Conservation (phyloP, 30 jellyfish, hydroid and myxozoan species). For the Hydractinia symbiolongicarpus region DNA sequence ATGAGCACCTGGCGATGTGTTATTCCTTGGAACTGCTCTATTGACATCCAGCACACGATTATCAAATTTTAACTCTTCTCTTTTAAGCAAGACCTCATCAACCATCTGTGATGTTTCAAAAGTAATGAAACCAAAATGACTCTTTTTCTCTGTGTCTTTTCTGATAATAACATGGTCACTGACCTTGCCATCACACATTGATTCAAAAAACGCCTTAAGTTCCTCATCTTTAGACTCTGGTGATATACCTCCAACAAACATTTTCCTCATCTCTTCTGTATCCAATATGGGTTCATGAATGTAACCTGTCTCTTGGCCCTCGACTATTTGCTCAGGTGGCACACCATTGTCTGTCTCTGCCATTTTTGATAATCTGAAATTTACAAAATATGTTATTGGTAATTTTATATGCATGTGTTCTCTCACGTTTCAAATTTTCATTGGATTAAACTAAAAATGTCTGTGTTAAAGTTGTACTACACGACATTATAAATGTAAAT, state of each 20-base stretch:
- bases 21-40: constrained; percentile 38
- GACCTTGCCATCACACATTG: constrained; percentile 22
- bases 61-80: constrained; percentile 29
- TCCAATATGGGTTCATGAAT: constrained; percentile 29
- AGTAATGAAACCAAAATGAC: constrained; percentile 44
- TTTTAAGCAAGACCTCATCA: constrained; percentile 35
- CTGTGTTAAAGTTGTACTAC: no score
- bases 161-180: constrained; percentile 27
- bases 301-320: constrained; percentile 19
- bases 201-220: constrained; percentile 29
- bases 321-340: constrained; percentile 5
- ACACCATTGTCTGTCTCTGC: constrained; percentile 2
- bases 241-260: constrained; percentile 46
- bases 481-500: no score
- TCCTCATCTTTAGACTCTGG: constrained; percentile 33
- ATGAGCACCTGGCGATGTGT: constrained; percentile 34
- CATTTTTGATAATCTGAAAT: not conserved
- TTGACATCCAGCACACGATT: constrained; percentile 30
- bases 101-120: constrained; percentile 43
- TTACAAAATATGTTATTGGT: no score
- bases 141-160: constrained; percentile 35
- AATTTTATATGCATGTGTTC: no score
- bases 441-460: no score
- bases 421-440: no score
- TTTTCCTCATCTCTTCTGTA: constrained; percentile 32